Base-by-base conservation (phyloP, 1,140 invertebrate genomes). In the Drosophila melanogaster region DNA sequence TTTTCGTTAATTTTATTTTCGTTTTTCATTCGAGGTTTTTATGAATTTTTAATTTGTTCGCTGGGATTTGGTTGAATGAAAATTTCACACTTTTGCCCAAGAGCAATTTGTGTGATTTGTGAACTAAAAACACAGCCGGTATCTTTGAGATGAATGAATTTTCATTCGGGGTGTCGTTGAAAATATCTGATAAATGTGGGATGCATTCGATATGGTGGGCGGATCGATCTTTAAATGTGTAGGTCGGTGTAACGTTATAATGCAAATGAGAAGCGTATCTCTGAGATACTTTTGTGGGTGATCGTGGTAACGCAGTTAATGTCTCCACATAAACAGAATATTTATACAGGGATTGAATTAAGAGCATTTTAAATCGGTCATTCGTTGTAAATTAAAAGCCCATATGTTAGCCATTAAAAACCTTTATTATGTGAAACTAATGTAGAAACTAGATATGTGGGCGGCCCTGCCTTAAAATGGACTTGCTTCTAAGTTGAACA, bases 21-120 rank as follows among this genome's bases (percentile, higher is more conserved):
- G 50, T 70, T 83, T 79, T 73, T 50, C 50, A 38, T 41, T 59
- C 53, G 44, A 41, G 55, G n/a, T 46, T 76, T 86, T 87, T 86
- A 86, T 87, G 81, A 87, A 86, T 86, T 76, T 87, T 87, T 86
- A 86, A 86, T 86, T 86, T 83, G 79, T 51, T 59, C 43, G 35
- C 59, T 54, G 79, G 50, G 56, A 44, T 55, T 69, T 41, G 46
- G 51, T 50, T 76, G 62, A 77, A 67, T 77, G 73, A 76, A 77
- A 76, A 76, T 60, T 77, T 56, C 64, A 77, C 62, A 77, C 72
- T 77, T 67, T 76, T 76, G 60, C 61, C 72, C 72, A 30, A 38
- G 1, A 50, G 54, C 74, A 86, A 75, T 70, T 81, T 57, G 41
- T 74, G 57, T 81, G 79, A 81, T 81, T 81, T 81, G 79, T 81